phyloP scores from a whole-genome alignment of 2,113 vertebrate genomes.

The Piaya cayana region DNA sequence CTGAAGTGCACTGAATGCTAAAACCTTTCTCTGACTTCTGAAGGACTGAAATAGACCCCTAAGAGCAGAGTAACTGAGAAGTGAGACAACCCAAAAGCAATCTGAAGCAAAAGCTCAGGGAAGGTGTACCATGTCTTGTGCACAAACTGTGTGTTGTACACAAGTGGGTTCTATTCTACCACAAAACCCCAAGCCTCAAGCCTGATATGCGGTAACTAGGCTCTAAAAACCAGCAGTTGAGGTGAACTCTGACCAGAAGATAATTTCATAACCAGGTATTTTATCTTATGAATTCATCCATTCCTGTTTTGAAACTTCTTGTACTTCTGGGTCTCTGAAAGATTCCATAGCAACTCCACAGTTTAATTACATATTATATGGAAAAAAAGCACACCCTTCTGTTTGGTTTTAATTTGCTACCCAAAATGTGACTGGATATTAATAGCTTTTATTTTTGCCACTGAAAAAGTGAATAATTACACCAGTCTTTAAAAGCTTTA shows the following conservation, averaged over 20 bases:
- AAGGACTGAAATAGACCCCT: neutral
- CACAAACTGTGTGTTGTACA: neutral
- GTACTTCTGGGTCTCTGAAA: neutral
- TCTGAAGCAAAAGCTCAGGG: neutral
- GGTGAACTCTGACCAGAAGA: neutral
- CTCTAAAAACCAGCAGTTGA: neutral
- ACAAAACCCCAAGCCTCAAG: neutral
- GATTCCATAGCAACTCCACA: neutral
- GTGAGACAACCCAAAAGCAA: neutral
- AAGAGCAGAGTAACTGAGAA: neutral
- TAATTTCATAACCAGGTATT: neutral
- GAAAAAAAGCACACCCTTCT: neutral
- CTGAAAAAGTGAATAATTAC: neutral
- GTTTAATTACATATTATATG: neutral
- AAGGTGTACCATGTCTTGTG: accelerated
- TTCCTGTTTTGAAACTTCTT: neutral
- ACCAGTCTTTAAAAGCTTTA: neutral
- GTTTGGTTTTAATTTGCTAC: neutral
- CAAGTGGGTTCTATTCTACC: neutral
- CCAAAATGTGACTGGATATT: neutral
- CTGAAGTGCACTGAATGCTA: neutral
- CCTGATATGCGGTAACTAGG: neutral
- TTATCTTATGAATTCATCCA: neutral
- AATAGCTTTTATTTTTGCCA: neutral
- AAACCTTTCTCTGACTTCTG: neutral